Conservation (phyloP, 2,888 invertebrate genomes). For the Ophion ventricosus region DNA sequence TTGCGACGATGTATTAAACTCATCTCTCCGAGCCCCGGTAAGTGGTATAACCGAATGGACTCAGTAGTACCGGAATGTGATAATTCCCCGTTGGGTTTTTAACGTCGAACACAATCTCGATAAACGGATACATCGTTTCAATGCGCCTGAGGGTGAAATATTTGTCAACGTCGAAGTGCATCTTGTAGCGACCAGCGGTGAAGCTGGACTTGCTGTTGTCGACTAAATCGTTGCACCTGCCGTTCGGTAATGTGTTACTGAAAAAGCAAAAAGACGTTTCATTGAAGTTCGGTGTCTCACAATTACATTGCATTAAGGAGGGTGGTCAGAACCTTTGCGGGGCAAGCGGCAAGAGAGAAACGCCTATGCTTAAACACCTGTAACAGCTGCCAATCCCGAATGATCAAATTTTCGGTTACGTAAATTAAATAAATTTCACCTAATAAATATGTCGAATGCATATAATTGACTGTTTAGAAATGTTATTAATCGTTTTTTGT, state of each 20-base stretch:
- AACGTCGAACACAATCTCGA: conserved; percentile 90
- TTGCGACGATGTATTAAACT: conserved; percentile 37
- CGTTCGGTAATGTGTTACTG: conserved; percentile 87
- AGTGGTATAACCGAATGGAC: conserved; percentile 91
- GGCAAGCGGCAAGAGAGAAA: no score
- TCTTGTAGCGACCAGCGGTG: conserved; percentile 88
- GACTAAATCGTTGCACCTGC: conserved; percentile 87
- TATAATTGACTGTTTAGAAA: no score
- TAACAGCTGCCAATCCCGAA: no score
- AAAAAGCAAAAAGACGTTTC: conserved; percentile 42
- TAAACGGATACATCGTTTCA: conserved; percentile 90
- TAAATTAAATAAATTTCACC: no score
- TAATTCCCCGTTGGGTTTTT: conserved; percentile 87
- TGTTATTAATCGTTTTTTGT: no score
- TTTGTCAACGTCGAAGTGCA: conserved; percentile 89
- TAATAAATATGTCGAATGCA: no score
- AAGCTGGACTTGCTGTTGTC: conserved; percentile 85
- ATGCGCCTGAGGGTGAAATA: conserved; percentile 87
- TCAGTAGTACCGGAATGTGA: conserved; percentile 90
- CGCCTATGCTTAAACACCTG: no score
- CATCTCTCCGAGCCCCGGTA: conserved; percentile 87
- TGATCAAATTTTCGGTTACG: no score
- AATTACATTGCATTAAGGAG: neutral
- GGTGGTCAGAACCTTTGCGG: no score
- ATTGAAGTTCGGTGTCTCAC: neutral